Conservation (phyloP, 2,113 vertebrate genomes). For the Macrotus californicus region DNA sequence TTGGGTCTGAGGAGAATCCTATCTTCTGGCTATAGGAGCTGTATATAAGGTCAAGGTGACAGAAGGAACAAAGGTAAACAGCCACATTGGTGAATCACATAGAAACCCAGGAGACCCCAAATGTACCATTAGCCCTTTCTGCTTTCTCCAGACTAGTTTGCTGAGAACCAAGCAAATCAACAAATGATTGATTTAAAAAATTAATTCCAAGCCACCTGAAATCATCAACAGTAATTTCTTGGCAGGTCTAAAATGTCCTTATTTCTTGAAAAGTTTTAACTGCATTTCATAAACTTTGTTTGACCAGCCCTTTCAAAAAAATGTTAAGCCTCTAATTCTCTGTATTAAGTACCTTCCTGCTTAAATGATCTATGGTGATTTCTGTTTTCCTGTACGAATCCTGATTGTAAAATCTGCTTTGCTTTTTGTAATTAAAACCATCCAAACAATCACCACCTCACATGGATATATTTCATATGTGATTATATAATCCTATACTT, state of each 20-base stretch:
- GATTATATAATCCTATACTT: background rate
- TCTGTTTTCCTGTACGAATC: background rate
- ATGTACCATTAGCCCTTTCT: background rate
- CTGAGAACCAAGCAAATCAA: background rate
- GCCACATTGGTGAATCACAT: background rate
- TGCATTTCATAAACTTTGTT: background rate
- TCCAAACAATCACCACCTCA: background rate
- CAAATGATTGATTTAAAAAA: background rate
- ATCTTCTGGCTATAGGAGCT: background rate
- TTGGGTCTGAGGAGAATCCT: background rate
- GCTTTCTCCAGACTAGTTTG: background rate
- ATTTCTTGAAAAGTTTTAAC: background rate
- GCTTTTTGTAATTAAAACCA: background rate
- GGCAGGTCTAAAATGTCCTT: background rate
- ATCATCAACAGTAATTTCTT: background rate
- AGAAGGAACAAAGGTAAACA: background rate
- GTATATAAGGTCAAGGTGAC: background rate
- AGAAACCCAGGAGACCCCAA: background rate
- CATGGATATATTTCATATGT: background rate
- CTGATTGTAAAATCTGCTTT: background rate
- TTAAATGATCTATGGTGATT: background rate
- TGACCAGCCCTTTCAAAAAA: background rate
- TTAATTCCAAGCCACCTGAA: background rate
- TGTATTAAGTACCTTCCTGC: background rate
- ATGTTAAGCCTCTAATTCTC: background rate